phyloP scores from a whole-genome alignment of 1,140 invertebrate genomes.

The silkworm (Bombyx mori) region ASM3026992v2 NC_085130.1:11623001-11623500 shows the following conservation, averaged over 20 bases:
- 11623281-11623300: conserved; percentile 10
- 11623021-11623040: no score
- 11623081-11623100: no score
- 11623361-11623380: conserved; percentile 9
- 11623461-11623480: conserved; percentile 15
- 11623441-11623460: conserved; percentile 11
- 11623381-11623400: conserved; percentile 9
- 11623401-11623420: conserved; percentile 9
- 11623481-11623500: conserved; percentile 17
- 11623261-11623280: conserved; percentile 14
- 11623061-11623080: no score
- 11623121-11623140: no score
- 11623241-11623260: conserved; percentile 10
- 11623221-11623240: conserved; percentile 13
- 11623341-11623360: conserved; percentile 14
- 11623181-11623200: conserved; percentile 14
- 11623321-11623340: conserved; percentile 14
- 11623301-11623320: conserved; percentile 6
- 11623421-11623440: conserved; percentile 3
- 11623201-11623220: conserved; percentile 10
- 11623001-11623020: no score
- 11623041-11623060: no score
- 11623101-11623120: no score
- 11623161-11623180: conserved; percentile 18
- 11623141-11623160: conserved; percentile 4